Conservation (phyloP, 2,888 invertebrate species). For the Cheilosia urbana region DNA sequence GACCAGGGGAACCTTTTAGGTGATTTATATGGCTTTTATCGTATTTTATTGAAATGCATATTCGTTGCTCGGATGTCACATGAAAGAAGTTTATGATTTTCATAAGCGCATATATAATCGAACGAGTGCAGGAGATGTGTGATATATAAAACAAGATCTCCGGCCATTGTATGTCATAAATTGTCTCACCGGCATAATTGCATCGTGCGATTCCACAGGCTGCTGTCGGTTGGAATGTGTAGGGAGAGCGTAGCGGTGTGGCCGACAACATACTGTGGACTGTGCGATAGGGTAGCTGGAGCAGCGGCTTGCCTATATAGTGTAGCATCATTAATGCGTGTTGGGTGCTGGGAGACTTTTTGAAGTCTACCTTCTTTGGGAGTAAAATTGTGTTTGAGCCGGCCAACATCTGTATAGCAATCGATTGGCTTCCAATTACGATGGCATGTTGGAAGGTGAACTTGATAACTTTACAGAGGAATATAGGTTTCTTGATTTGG, state of each 20-base stretch:
- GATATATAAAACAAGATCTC: conserved; percentile 77
- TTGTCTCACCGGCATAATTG: conserved; percentile 78
- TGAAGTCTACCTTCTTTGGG: conserved; percentile 53
- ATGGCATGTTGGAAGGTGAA: conserved; percentile 39
- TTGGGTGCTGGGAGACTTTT: conserved; percentile 43
- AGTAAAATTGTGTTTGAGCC: conserved; percentile 53
- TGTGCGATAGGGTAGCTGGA: conserved; percentile 53
- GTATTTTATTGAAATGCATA: conserved; percentile 84
- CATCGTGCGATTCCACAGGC: conserved; percentile 69
- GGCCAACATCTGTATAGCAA: conserved; percentile 59
- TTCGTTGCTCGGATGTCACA: conserved; percentile 84
- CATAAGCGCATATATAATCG: conserved; percentile 81
- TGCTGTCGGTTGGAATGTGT: conserved; percentile 41
- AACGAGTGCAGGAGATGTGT: conserved; percentile 73
- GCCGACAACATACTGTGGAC: conserved; percentile 25
- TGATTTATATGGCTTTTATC: conserved; percentile 84
- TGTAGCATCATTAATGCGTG: conserved; percentile 68
- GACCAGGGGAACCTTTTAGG: conserved; percentile 76
- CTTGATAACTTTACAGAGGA: conserved; percentile 13
- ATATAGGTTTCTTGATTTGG: too few species aligned
- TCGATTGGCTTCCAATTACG: conserved; percentile 68
- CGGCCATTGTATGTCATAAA: conserved; percentile 77
- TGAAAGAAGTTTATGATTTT: conserved; percentile 83
- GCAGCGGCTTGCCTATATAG: conserved; percentile 27
- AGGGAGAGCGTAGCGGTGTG: conserved; percentile 28